These are phyloP conservation scores for Misgurnus mizolepis DNA, from an alignment of 2,113 vertebrate genomes.

Conservation along the genomic window DNA sequence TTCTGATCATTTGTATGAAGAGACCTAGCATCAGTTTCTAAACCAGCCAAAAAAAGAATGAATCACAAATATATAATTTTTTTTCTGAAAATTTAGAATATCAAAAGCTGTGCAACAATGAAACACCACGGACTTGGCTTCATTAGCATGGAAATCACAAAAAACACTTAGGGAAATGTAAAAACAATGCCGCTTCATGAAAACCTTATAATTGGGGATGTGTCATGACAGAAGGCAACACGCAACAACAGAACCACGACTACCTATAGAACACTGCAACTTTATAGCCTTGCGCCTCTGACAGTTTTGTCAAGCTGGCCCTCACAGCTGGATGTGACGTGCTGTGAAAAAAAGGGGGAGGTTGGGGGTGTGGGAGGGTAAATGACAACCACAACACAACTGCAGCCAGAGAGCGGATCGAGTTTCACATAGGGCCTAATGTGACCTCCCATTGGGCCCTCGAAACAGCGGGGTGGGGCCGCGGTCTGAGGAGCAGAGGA, in stretches of 20 bases:
- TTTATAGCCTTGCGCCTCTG: conserved; percentile 50
- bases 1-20: conserved; percentile 19
- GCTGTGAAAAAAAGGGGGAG: conserved; percentile 41
- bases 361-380: conserved; percentile 39
- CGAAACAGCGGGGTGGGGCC: conserved; percentile 47
- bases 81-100: neutral
- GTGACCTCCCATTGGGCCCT: conserved; percentile 57
- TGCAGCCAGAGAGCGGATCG: conserved; percentile 52
- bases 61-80: neutral
- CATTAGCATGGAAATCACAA: neutral
- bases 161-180: neutral
- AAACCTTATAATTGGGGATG: neutral
- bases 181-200: conserved; percentile 1
- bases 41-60: conserved; percentile 10
- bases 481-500: conserved; percentile 19
- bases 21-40: neutral
- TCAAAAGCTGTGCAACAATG: neutral
- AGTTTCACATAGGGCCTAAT: conserved; percentile 60
- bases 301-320: conserved; percentile 62
- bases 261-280: conserved; percentile 42
- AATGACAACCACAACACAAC: conserved; percentile 57
- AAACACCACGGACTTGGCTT: neutral
- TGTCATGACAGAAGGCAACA: neutral
- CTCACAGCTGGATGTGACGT: conserved; percentile 67
- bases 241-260: conserved; percentile 21